Evolutionary conservation across 2,888 invertebrate species (phyloP).

Genomic region (Apoda limacodes): DNA sequence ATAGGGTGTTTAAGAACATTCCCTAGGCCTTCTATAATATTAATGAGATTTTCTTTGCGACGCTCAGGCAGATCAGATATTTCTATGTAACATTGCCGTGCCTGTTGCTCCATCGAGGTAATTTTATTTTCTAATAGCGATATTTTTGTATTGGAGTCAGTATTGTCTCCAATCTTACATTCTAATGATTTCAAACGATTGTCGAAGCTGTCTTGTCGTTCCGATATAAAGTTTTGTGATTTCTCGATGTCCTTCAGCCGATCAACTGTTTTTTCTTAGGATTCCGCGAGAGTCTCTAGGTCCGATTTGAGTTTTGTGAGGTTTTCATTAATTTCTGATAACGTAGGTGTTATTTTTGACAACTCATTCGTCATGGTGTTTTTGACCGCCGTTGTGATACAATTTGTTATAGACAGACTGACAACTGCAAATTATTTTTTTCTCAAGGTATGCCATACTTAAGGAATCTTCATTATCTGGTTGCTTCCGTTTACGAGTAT

Average conservation of each 20-base stretch:
- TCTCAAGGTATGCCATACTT: constrained; percentile 1
- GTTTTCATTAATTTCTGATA: background rate
- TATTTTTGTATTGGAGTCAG: background rate
- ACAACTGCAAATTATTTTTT: too few species aligned
- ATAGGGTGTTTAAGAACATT: constrained; percentile 2
- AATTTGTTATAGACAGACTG: too few species aligned
- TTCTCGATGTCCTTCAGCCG: constrained; percentile 4
- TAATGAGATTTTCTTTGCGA: constrained; percentile 1
- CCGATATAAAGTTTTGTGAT: constrained; percentile 2
- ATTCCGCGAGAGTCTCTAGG: constrained; percentile 1
- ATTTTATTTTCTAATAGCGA: constrained; percentile 3
- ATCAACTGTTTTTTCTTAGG: constrained; percentile 1
- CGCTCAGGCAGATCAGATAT: constrained; percentile 5
- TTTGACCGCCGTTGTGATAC: too few species aligned
- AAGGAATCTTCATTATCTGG: background rate
- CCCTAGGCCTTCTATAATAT: background rate
- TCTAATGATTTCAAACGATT: constrained; percentile 1
- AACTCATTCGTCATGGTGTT: background rate
- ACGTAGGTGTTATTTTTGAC: constrained; percentile 1
- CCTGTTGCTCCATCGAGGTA: constrained; percentile 4
- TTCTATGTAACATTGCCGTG: constrained; percentile 5
- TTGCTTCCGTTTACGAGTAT: constrained; percentile 5
- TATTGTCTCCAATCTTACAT: background rate
- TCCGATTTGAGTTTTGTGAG: background rate
- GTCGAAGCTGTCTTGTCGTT: constrained; percentile 4